Conservation (phyloP, 2,797 vertebrate genomes). For the Melanotaenia pygmaea region DNA sequence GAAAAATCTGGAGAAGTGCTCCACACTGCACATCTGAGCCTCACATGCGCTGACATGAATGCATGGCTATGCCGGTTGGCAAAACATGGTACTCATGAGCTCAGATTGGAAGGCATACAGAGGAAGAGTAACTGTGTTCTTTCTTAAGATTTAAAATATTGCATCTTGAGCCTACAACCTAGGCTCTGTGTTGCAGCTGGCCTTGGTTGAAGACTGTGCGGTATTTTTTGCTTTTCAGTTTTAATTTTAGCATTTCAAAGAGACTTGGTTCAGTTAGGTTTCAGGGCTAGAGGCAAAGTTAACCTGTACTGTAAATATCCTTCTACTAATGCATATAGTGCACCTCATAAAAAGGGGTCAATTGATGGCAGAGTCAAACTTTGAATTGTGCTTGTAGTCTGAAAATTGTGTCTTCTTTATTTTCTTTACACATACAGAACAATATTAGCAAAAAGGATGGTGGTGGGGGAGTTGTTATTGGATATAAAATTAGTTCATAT, state of each 20-base stretch:
- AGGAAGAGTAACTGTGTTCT: too few species aligned
- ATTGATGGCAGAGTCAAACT: slow-evolving; percentile 22
- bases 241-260: slow-evolving; percentile 39
- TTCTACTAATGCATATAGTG: slow-evolving; percentile 26
- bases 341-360: slow-evolving; percentile 37
- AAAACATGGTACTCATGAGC: too few species aligned
- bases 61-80: too few species aligned
- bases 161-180: neutral
- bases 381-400: slow-evolving; percentile 40
- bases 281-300: slow-evolving; percentile 29
- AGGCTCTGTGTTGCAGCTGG: slow-evolving; percentile 4
- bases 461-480: slow-evolving; percentile 11
- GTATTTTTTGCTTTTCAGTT: neutral
- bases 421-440: neutral
- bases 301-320: slow-evolving; percentile 16
- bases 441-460: slow-evolving; percentile 10
- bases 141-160: too few species aligned
- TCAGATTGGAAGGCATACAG: too few species aligned
- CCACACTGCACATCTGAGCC: too few species aligned
- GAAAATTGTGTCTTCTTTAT: slow-evolving; percentile 43
- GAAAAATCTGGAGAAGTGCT: too few species aligned
- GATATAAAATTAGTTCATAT: slow-evolving; percentile 39
- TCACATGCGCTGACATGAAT: too few species aligned
- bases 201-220: neutral
- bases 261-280: slow-evolving; percentile 22